Evolutionary conservation across 2,888 invertebrate genomes (phyloP).

Genomic region (Drosophila testacea): DNA sequence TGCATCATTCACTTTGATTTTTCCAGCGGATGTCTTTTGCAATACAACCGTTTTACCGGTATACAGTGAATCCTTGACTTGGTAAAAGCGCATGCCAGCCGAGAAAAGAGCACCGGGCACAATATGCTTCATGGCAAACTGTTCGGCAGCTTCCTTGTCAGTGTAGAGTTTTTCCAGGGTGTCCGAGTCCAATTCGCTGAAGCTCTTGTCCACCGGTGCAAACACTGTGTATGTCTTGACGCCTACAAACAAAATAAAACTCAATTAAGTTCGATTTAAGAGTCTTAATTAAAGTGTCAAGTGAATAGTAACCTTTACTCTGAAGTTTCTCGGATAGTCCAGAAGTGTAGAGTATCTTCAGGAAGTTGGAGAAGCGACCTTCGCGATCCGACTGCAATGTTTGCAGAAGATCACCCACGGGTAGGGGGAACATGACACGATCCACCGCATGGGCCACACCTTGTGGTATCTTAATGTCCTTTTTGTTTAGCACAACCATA

Average conservation of each 20-base stretch:
- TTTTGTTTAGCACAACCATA: conserved; percentile 91
- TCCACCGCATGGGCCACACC: conserved; percentile 94
- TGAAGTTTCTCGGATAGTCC: conserved; percentile 89
- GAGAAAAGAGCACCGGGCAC: conserved; percentile 92
- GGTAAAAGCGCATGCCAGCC: conserved; percentile 94
- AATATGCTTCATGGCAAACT: conserved; percentile 91
- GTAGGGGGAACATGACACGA: conserved; percentile 95
- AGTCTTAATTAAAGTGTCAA: not conserved
- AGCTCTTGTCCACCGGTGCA: conserved; percentile 93
- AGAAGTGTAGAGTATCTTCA: conserved; percentile 91
- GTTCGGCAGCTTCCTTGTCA: conserved; percentile 88
- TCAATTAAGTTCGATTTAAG: not conserved
- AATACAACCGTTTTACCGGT: conserved; percentile 91
- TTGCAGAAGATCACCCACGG: conserved; percentile 94
- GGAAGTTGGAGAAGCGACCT: conserved; percentile 91
- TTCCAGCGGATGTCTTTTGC: conserved; percentile 91
- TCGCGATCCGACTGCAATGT: conserved; percentile 94
- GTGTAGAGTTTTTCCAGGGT: conserved; percentile 88
- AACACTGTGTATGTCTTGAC: conserved; percentile 94
- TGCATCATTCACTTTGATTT: conserved; percentile 93
- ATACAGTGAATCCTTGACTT: conserved; percentile 92
- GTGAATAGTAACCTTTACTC: conserved; percentile 81
- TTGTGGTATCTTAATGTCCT: conserved; percentile 93
- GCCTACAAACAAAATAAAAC: conserved; percentile 85
- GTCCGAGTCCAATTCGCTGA: conserved; percentile 88